A percentile compares a stretch with the other conserved stretches of the same genome.
Evolutionary conservation across 2,888 invertebrate genomes (phyloP).

Genomic region (Heliconius ismenius): DNA sequence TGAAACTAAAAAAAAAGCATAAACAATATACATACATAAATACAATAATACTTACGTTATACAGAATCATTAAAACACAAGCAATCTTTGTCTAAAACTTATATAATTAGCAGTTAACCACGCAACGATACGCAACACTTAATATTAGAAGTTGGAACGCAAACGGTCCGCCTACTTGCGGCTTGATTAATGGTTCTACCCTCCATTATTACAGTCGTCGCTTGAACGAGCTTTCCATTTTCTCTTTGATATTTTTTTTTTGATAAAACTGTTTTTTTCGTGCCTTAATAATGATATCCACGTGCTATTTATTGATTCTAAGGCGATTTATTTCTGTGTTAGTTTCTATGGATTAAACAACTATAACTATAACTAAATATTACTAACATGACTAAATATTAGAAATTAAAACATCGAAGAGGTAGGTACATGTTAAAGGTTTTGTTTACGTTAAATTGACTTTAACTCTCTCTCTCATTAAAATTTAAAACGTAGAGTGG

Average conservation of each 20-base stretch:
- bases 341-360: neutral
- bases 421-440: neutral
- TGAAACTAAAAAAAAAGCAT: no score
- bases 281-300: neutral
- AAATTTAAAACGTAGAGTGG: neutral
- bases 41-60: neutral
- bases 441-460: neutral
- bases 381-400: neutral
- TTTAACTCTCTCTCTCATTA: neutral
- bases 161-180: conserved; percentile 25
- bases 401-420: neutral
- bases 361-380: neutral
- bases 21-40: no score
- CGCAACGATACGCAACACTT: conserved; percentile 22
- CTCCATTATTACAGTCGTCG: conserved; percentile 28
- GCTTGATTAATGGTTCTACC: conserved; percentile 29
- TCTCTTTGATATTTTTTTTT: neutral
- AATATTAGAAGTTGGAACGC: conserved; percentile 33
- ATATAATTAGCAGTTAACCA: neutral
- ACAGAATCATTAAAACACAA: neutral
- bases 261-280: neutral
- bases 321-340: neutral
- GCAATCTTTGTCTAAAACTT: conserved; percentile 5
- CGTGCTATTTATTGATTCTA: neutral
- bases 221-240: conserved; percentile 11